Conservation (phyloP, 2,797 vertebrate genomes). For the Amblyraja radiata region DNA sequence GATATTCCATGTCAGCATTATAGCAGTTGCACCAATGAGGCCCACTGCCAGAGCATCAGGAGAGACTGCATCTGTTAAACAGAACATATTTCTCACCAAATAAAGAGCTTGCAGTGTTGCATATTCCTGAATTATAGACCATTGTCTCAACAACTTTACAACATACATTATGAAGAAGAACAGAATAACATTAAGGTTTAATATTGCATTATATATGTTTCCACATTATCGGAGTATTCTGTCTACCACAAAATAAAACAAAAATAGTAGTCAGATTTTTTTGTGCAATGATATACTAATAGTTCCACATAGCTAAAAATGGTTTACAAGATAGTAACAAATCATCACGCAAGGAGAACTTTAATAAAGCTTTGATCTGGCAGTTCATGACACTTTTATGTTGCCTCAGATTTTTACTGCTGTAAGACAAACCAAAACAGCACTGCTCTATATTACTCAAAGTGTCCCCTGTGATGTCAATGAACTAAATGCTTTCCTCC, state of each 20-base stretch:
- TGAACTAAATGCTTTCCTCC: too few species aligned
- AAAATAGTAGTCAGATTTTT: background rate
- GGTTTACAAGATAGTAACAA: background rate
- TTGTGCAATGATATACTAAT: background rate
- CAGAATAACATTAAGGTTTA: background rate
- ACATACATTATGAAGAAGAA: background rate
- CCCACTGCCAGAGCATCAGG: slow-evolving; percentile 73
- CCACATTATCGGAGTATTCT: too few species aligned
- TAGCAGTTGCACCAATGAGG: slow-evolving; percentile 86
- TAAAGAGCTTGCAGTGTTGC: background rate
- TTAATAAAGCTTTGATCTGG: background rate
- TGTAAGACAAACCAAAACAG: too few species aligned
- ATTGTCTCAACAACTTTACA: background rate
- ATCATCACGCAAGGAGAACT: background rate
- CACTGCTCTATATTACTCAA: too few species aligned
- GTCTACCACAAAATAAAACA: background rate
- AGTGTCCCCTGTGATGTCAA: too few species aligned
- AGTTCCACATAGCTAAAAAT: background rate
- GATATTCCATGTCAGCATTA: slow-evolving; percentile 80
- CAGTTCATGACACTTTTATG: background rate
- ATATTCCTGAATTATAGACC: background rate
- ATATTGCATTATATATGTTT: background rate
- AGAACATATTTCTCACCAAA: background rate
- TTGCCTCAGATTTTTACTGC: background rate
- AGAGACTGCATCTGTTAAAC: slow-evolving; percentile 63